Conservation (phyloP, 2,888 invertebrate genomes). For the Sussaba pulchella region DNA sequence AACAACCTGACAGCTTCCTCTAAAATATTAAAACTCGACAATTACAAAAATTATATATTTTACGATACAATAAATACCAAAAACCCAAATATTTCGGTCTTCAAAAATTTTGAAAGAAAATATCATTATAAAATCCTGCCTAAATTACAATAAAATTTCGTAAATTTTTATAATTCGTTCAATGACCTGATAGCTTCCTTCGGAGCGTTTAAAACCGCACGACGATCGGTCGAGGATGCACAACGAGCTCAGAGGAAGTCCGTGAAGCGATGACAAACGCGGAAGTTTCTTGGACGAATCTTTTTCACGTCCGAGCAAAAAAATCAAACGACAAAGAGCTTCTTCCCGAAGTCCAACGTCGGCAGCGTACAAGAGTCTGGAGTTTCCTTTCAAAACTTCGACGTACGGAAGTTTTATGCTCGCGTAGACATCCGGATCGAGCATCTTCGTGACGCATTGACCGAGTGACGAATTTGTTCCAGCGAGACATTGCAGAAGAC, state of each 20-base stretch:
- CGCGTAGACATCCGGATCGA: conserved; percentile 88
- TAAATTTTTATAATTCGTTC: too few relatives aligned
- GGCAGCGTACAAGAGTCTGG: conserved; percentile 84
- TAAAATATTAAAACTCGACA: too few relatives aligned
- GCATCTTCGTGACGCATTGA: conserved; percentile 87
- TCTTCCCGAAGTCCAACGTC: conserved; percentile 84
- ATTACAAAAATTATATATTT: too few relatives aligned
- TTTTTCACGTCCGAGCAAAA: conserved; percentile 85
- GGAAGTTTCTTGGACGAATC: conserved; percentile 84
- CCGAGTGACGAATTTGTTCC: conserved; percentile 86
- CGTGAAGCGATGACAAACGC: conserved; percentile 84
- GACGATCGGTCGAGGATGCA: conserved; percentile 81
- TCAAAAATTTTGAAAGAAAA: background rate
- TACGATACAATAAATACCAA: too few relatives aligned
- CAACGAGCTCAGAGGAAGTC: conserved; percentile 84
- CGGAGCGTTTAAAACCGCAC: conserved; percentile 71
- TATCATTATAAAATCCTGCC: background rate
- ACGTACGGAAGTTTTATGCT: conserved; percentile 86
- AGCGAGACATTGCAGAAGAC: conserved; percentile 87
- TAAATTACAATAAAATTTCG: background rate
- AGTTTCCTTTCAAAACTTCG: conserved; percentile 85
- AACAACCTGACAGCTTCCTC: too few relatives aligned
- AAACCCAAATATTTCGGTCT: too few relatives aligned
- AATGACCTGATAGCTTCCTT: conserved; percentile 78
- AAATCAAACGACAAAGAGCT: conserved; percentile 85